Base-by-base conservation (phyloP, 2,797 vertebrate genomes). In the Saxicola maurus region DNA sequence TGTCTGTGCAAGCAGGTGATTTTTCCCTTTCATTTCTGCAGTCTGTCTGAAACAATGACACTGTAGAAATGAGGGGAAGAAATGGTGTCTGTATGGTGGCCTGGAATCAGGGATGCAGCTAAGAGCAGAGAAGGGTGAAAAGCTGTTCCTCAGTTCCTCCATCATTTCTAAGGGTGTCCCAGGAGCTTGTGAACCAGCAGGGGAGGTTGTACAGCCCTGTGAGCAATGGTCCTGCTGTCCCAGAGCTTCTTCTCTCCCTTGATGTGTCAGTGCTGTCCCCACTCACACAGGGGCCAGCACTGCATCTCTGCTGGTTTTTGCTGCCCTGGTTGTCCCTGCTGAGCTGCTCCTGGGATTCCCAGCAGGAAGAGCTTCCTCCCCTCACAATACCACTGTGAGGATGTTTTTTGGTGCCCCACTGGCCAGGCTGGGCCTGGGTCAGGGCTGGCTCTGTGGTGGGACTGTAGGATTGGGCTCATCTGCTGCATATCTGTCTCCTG, bases 271-370 rank as follows among this genome's bases (percentile, higher is more conserved):
- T 45, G 20, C 37, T 69, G 18, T 14, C 15, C 27, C 19, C 19
- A 43, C 2, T 5, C 31, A 13, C 5, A 3, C 55, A 35, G 31
- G n/a, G 28, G 45, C 42, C 82, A 49, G 85, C 72, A 59, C 40
- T 77, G 77, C 59, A 12, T 46, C 5, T 0, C 76, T 60, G 64
- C 76, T 73, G 40, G 11, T 4, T 51, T 66, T 66, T 86, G 60
- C 49, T 69, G 76, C 46, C 38, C 83, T 68, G 21, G 46, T 35
- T 56, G 43, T 67, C 55, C 51, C 85, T 68, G 67, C 74, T 89
- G 82, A 31, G 62, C 1, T 55, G 64, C 2, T 16, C 4, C 0
- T 10, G 59, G 4, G 28, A 13, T 60, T 88, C 40, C 43, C 86
- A 91, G 66, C 57, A 79, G 65, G 40, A 86, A 28, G 56, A 73